A percentile compares a stretch with the other conserved stretches of the same genome.
phyloP scores from a whole-genome alignment of 2,113 vertebrate genomes.

The Megaceryle torquata region DNA sequence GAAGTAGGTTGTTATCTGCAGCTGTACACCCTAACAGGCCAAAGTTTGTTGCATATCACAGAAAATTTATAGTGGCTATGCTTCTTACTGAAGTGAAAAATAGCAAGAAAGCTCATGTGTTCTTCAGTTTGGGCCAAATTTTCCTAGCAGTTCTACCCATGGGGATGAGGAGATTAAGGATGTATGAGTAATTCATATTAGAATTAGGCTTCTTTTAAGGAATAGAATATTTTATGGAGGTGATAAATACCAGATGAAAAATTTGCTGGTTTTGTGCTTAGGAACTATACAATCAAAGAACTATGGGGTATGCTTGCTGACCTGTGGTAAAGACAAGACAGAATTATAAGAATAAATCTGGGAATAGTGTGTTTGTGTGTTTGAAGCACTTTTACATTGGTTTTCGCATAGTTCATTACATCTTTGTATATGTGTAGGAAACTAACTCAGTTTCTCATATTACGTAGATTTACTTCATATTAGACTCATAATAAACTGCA shows the following conservation, averaged over 20 bases:
- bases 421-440: not conserved
- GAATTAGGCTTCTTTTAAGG: not conserved
- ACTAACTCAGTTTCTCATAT: not conserved
- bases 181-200: not conserved
- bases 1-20: slow-evolving; percentile 33
- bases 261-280: not conserved
- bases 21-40: not conserved
- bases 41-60: not conserved
- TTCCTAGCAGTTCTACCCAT: not conserved
- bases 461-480: not conserved
- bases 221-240: not conserved
- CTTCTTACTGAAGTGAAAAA: slow-evolving; percentile 23
- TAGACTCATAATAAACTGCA: not conserved
- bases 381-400: not conserved
- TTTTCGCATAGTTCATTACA: not conserved
- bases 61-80: not conserved
- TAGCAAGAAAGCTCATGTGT: not conserved
- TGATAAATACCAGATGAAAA: not conserved
- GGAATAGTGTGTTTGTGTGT: not conserved
- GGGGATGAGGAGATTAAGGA: not conserved
- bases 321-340: not conserved
- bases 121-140: not conserved
- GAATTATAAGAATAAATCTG: not conserved
- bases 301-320: not conserved
- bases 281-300: not conserved